Percentiles rank a stretch among this genome's conserved stretches.
These are phyloP conservation scores for Hippoglossus stenolepis DNA, from an alignment of 2,113 vertebrate genomes.

Conservation along the genomic window DNA sequence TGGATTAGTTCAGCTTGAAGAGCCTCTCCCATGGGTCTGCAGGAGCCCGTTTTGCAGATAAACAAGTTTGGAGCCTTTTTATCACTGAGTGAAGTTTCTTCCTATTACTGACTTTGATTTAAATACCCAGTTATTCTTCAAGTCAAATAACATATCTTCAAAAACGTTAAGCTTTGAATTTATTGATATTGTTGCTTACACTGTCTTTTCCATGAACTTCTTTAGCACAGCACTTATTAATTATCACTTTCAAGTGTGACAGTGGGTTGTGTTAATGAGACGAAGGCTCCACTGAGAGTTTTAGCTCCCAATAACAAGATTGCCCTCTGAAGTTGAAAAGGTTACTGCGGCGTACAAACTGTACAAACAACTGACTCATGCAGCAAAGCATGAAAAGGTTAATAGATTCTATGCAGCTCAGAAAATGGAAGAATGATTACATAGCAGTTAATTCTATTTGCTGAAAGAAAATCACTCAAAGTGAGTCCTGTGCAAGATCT, in stretches of 20 bases:
- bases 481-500: slow-evolving; percentile 39
- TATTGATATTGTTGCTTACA: not conserved
- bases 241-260: not conserved
- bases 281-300: slow-evolving; percentile 4
- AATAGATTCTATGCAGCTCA: not conserved
- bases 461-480: slow-evolving; percentile 24
- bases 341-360: slow-evolving; percentile 20
- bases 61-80: slow-evolving; percentile 56
- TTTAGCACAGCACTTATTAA: slow-evolving; percentile 4
- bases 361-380: slow-evolving; percentile 42
- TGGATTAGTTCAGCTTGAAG: slow-evolving; percentile 67
- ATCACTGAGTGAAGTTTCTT: slow-evolving; percentile 15
- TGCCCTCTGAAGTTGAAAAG: slow-evolving; percentile 32
- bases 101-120: slow-evolving; percentile 31
- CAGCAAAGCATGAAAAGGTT: slow-evolving; percentile 33
- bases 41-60: slow-evolving; percentile 48
- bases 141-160: not conserved
- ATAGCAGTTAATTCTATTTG: slow-evolving; percentile 34
- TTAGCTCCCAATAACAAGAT: slow-evolving; percentile 16
- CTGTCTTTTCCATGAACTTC: not conserved
- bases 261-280: slow-evolving; percentile 19
- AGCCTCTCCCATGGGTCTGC: slow-evolving; percentile 45
- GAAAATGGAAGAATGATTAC: slow-evolving; percentile 22
- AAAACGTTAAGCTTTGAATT: not conserved
- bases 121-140: not conserved